These are phyloP conservation scores for Sarcophaga subvicina DNA, from an alignment of 2,888 invertebrate genomes.

Conservation along the genomic window DNA sequence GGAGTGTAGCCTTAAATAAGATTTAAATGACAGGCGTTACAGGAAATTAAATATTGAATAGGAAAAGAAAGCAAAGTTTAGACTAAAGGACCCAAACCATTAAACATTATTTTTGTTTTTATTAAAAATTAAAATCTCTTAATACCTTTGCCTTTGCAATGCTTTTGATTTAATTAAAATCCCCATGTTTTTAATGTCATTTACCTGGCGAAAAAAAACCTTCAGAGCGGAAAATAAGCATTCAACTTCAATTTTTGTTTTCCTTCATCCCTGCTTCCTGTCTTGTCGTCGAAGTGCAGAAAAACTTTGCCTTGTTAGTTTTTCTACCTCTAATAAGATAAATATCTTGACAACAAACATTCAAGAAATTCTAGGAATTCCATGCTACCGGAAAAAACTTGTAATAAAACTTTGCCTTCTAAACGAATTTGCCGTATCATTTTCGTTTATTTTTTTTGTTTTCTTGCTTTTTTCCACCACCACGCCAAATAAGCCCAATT, in stretches of 20 bases:
- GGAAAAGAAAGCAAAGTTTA: too few relatives aligned
- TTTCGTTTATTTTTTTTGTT: not conserved
- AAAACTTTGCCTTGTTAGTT: conserved; percentile 39
- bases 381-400: not conserved
- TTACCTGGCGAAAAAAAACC: too few relatives aligned
- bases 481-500: conserved; percentile 34
- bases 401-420: not conserved
- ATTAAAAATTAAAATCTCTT: too few relatives aligned
- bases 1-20: conserved; percentile 50
- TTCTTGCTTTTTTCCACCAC: too few relatives aligned
- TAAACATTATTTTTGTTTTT: too few relatives aligned
- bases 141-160: too few relatives aligned
- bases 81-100: too few relatives aligned
- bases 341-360: conserved; percentile 46
- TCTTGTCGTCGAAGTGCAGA: not conserved
- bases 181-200: too few relatives aligned
- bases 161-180: too few relatives aligned
- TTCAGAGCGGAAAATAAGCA: too few relatives aligned
- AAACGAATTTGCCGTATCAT: conserved; percentile 18
- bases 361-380: conserved; percentile 24
- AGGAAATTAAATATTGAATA: conserved; percentile 58
- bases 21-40: conserved; percentile 45
- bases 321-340: conserved; percentile 60
- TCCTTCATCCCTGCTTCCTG: too few relatives aligned
- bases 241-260: too few relatives aligned